Evolutionary conservation across 2,113 vertebrate genomes (phyloP).

Genomic region (Bubo bubo): DNA sequence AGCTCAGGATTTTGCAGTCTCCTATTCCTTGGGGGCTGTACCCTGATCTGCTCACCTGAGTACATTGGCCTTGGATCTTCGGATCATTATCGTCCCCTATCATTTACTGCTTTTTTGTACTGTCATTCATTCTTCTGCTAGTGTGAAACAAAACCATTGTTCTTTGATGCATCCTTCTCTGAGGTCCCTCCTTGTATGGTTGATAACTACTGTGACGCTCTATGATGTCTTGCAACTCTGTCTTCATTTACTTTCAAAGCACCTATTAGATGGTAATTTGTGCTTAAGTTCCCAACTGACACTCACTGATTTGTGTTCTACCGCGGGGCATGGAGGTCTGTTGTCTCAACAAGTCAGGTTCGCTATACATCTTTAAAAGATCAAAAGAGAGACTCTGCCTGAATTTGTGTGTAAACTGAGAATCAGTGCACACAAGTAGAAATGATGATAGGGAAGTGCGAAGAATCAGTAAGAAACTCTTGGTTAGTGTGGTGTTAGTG

Average conservation of each 20-base stretch:
- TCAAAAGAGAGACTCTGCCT: not conserved
- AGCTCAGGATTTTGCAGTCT: not conserved
- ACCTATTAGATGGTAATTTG: not conserved
- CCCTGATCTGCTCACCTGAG: not conserved
- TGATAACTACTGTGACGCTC: not conserved
- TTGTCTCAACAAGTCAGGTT: not conserved
- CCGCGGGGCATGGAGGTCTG: not conserved
- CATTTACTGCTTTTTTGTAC: not conserved
- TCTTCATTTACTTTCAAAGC: slow-evolving; percentile 39
- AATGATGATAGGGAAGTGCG: not conserved
- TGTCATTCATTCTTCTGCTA: not conserved
- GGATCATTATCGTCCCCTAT: not conserved
- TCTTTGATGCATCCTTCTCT: not conserved
- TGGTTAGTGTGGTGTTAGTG: not conserved
- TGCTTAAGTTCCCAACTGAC: not conserved
- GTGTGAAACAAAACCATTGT: not conserved
- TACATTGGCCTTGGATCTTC: not conserved
- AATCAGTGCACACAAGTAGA: not conserved
- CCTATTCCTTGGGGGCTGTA: not conserved
- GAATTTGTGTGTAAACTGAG: not conserved
- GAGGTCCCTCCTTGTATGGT: not conserved
- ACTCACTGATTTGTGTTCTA: not conserved
- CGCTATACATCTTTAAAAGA: not conserved
- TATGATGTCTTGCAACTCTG: not conserved
- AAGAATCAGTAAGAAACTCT: not conserved